Base-by-base conservation (phyloP, 1,140 invertebrate genomes). In the Sesamia nonagrioides region DNA sequence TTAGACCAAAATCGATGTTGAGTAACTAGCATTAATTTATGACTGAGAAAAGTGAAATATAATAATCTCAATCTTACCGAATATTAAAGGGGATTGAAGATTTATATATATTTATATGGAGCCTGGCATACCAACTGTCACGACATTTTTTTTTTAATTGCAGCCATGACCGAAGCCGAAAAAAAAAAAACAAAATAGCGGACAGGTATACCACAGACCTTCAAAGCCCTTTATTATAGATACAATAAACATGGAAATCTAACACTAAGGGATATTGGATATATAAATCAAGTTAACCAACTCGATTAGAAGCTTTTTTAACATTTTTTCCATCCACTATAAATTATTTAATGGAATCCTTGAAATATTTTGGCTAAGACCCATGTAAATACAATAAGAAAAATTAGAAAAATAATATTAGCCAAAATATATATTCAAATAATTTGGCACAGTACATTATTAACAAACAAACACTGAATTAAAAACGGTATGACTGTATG, bases 381-480 rank as follows among this genome's bases (percentile, higher is more conserved):
- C 11, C 63, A 68, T 40, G 35, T 63, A 68, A 68, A 2, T 45
- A 72, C 33, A 72, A 72, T 33, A 27, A 54, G 45, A 54, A 50
- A 72, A 72, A 54, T 37, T 48, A 72, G 27, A 9, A 37, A 18
- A 72, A 54, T 68, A 68, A 68, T 68, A 42, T 72, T 40, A 54
- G 68, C 75, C 48, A 56, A 42, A 78, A 56, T 69, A 45, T 40
- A n/a, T 69, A 50, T 77, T 79, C 48, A 79, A 68, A 80, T 52
- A 78, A 79, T 85, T 85, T 85, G 83, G 83, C 83, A 85, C 83
- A 78, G 52, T 50, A 71, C 33, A 68, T n/a, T n/a, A n/a, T n/a
- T n/a, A n/a, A n/a, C n/a, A n/a, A n/a, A n/a, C n/a, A n/a, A n/a
- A n/a, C n/a, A n/a, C n/a, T n/a, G 61, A 56, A 35, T 40, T 37